Conservation (phyloP, 2,797 vertebrate genomes). For the Ctenopoma kingsleyae region DNA sequence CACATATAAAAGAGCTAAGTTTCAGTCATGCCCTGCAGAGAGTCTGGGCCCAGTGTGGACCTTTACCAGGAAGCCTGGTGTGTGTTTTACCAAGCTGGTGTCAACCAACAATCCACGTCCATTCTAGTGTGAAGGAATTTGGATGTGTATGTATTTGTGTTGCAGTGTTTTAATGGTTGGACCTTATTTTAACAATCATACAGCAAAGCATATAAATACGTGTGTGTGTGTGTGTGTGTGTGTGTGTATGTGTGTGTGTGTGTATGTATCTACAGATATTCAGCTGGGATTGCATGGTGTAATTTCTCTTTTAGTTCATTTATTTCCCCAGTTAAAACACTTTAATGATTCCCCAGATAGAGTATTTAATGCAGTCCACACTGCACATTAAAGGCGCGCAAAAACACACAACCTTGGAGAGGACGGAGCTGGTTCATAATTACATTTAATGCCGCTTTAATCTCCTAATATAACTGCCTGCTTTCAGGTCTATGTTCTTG, state of each 20-base stretch:
- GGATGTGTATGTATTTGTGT: background rate
- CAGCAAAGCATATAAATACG: background rate
- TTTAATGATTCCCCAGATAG: slow-evolving; percentile 24
- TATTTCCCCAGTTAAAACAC: slow-evolving; percentile 53
- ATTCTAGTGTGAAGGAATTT: background rate
- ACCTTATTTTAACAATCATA: too few species aligned
- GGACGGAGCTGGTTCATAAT: slow-evolving; percentile 42
- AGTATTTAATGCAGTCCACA: slow-evolving; percentile 21
- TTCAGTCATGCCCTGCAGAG: slow-evolving; percentile 5
- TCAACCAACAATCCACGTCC: background rate
- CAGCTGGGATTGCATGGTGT: slow-evolving; percentile 26
- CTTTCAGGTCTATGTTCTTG: slow-evolving; percentile 19
- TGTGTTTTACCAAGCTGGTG: background rate
- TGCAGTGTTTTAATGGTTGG: too few species aligned
- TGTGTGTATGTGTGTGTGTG: background rate
- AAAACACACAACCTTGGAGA: slow-evolving; percentile 24
- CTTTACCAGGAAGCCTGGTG: background rate
- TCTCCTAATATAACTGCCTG: slow-evolving; percentile 31
- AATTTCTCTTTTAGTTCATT: slow-evolving; percentile 49
- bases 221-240: background rate
- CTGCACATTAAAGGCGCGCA: slow-evolving; percentile 25
- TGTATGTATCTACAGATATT: slow-evolving; percentile 14
- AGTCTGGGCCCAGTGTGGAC: background rate
- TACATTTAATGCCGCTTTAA: slow-evolving; percentile 56
- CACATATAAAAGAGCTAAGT: slow-evolving; percentile 13